A percentile compares a stretch with the other conserved stretches of the same genome.
phyloP scores from a whole-genome alignment of 2,888 invertebrate genomes.

The Dasysyrphus albostriatus region DNA sequence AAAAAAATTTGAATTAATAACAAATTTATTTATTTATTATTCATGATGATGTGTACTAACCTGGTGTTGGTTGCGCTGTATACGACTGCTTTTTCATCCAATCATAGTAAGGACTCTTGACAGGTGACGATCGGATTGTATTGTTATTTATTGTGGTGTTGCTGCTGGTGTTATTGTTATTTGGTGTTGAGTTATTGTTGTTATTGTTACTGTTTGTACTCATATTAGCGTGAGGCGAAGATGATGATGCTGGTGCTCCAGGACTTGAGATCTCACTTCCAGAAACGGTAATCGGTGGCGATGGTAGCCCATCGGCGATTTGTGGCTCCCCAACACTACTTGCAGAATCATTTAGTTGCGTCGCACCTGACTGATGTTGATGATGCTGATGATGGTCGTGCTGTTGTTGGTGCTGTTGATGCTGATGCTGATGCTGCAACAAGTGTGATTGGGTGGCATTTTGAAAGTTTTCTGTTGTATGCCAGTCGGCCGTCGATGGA shows the following conservation, averaged over 20 bases:
- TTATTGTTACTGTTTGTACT: slow-evolving; percentile 87
- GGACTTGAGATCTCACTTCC: slow-evolving; percentile 87
- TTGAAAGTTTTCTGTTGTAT: slow-evolving; percentile 81
- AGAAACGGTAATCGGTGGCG: slow-evolving; percentile 85
- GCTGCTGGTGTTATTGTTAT: slow-evolving; percentile 63
- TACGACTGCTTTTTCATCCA: slow-evolving; percentile 97
- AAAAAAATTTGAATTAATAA: background rate
- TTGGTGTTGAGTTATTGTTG: slow-evolving; percentile 52
- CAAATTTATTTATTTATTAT: background rate
- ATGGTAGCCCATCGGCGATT: slow-evolving; percentile 83
- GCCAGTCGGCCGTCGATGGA: slow-evolving; percentile 81
- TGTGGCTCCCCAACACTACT: slow-evolving; percentile 78
- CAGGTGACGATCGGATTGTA: slow-evolving; percentile 87
- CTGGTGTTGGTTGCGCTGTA: slow-evolving; percentile 93
- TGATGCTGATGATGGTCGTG: slow-evolving; percentile 79
- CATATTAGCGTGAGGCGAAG: slow-evolving; percentile 83
- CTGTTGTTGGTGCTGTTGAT: slow-evolving; percentile 80
- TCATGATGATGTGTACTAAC: slow-evolving; percentile 84
- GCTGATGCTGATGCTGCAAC: slow-evolving; percentile 79
- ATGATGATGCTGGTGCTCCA: slow-evolving; percentile 83
- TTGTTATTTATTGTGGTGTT: slow-evolving; percentile 75
- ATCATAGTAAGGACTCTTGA: slow-evolving; percentile 91
- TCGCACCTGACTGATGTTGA: slow-evolving; percentile 76
- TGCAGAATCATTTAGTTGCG: slow-evolving; percentile 79
- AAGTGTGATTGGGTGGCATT: slow-evolving; percentile 80